These are phyloP conservation scores for Lophius americanus DNA, from an alignment of 2,797 vertebrate species.

Conservation along the genomic window DNA sequence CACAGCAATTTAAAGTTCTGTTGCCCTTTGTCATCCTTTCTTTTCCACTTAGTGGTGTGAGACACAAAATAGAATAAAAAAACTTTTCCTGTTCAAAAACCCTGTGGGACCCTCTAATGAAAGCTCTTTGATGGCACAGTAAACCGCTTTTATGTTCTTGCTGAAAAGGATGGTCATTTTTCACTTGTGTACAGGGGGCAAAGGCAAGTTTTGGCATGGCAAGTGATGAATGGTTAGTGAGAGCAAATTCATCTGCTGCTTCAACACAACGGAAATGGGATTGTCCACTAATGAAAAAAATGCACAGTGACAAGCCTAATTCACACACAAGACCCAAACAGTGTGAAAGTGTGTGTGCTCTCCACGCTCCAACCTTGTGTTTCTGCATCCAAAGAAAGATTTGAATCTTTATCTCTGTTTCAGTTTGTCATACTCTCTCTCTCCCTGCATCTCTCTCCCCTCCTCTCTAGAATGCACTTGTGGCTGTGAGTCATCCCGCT, in stretches of 20 bases:
- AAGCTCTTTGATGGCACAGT: conserved; percentile 50
- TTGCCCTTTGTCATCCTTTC: not conserved
- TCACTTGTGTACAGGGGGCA: conserved; percentile 58
- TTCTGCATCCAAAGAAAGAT: conserved; percentile 8
- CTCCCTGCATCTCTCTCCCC: not conserved
- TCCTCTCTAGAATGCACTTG: conserved; percentile 23
- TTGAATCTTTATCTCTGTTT: conserved; percentile 26
- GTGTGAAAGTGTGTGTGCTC: conserved; percentile 9
- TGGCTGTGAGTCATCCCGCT: conserved; percentile 62
- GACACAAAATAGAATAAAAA: conserved; percentile 26
- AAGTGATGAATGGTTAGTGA: conserved; percentile 78
- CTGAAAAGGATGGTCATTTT: conserved; percentile 60
- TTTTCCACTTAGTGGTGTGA: conserved; percentile 6
- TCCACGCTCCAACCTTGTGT: not conserved
- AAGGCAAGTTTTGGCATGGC: conserved; percentile 68
- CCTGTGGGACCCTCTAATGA: conserved; percentile 8
- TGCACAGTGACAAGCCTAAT: conserved; percentile 54
- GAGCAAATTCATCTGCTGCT: conserved; percentile 81
- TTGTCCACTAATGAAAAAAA: conserved; percentile 69
- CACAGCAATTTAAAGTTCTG: not conserved
- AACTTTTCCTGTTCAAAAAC: conserved; percentile 12
- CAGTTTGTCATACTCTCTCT: not conserved
- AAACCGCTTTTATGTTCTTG: conserved; percentile 58
- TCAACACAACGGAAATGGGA: conserved; percentile 80
- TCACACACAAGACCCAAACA: conserved; percentile 40